Conservation (phyloP, 1,140 invertebrate species). For the Adelges cooleyi region DNA sequence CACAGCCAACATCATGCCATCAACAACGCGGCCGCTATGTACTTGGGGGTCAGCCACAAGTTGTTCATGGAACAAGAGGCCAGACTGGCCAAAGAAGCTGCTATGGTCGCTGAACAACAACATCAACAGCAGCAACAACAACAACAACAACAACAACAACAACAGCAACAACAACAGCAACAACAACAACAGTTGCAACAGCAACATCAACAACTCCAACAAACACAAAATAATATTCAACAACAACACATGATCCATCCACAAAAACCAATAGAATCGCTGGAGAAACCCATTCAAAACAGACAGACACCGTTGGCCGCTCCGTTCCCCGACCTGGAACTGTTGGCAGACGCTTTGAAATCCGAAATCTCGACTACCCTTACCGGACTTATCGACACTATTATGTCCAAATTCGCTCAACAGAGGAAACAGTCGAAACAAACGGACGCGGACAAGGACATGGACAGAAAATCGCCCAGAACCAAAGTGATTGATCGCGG, state of each 20-base stretch:
- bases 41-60: slow-evolving; percentile 57
- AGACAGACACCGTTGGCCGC: neutral
- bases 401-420: slow-evolving; percentile 71
- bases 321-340: slow-evolving; percentile 66
- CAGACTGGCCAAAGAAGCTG: slow-evolving; percentile 53
- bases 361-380: slow-evolving; percentile 75
- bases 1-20: slow-evolving; percentile 39
- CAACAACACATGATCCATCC: slow-evolving; percentile 8
- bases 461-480: slow-evolving; percentile 69
- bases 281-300: neutral
- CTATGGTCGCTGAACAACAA: slow-evolving; percentile 41
- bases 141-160: slow-evolving; percentile 37
- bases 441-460: slow-evolving; percentile 67
- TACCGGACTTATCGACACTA: slow-evolving; percentile 74
- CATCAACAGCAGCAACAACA: slow-evolving; percentile 40
- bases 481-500: slow-evolving; percentile 61
- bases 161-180: slow-evolving; percentile 39
- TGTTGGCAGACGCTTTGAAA: slow-evolving; percentile 76
- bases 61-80: slow-evolving; percentile 64
- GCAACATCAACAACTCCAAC: slow-evolving; percentile 40
- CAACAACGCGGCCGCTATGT: slow-evolving; percentile 60
- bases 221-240: slow-evolving; percentile 36
- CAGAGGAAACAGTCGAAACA: slow-evolving; percentile 57
- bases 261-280: neutral
- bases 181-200: slow-evolving; percentile 46